Base-by-base conservation (phyloP, 1,140 invertebrate species). In the Aphelenchoides besseyi region DNA sequence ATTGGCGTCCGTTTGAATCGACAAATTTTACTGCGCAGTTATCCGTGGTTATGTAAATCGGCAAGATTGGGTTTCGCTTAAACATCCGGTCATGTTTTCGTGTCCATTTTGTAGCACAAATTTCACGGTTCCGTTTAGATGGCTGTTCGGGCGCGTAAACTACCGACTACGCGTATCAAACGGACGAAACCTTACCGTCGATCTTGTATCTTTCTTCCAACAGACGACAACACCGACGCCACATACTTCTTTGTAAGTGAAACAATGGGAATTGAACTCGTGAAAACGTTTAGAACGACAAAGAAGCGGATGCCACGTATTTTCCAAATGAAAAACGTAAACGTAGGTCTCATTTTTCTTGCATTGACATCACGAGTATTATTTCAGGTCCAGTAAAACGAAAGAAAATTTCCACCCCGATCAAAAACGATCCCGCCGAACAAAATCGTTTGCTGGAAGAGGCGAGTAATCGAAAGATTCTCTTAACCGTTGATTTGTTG, bases 381-480 rank as follows among this genome's bases (percentile, higher is more conserved):
- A n/a, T n/a, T n/a, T n/a, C n/a, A n/a, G n/a, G n/a, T n/a, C n/a
- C n/a, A n/a, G n/a, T n/a, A n/a, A n/a, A n/a, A n/a, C n/a, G n/a
- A n/a, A n/a, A n/a, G n/a, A n/a, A n/a, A 12, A 23, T 48, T 12
- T 48, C 41, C 41, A 12, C 41, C 12, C 41, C 41, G 41, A 12
- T 48, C 41, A 12, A 48, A 48, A 12, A 48, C 23, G 41, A 48
- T 48, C 41, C 41, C 41, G 41, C 41, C 41, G 41, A 48, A 23
- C 41, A 48, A 23, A 48, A 16, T 48, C 41, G 41, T 16, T 61
- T 61, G 18, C n/a, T 61, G 59, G 59, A 30, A 36, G 59, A n/a
- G 59, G 59, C 28, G 30, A 61, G 59, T 35, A 29, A n/a, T 61
- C 59, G 59, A 1, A 2, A 23, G n/a, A 52, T 52, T 52, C 16